phyloP scores from a whole-genome alignment of 2,797 vertebrate species.

The Spinus olivaceus region DNA sequence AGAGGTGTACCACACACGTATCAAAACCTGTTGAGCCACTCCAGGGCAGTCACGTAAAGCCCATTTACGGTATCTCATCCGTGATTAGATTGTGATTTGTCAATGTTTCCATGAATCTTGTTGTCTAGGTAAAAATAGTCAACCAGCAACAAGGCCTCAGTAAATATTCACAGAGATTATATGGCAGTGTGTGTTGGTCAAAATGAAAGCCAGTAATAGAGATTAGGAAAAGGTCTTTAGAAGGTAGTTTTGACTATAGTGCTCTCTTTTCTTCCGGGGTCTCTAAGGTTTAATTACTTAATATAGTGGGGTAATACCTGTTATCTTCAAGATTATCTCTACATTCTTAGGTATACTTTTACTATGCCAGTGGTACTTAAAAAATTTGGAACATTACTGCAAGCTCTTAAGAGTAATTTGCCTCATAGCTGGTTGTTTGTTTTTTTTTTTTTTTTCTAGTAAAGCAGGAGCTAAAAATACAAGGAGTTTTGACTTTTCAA shows the following conservation, averaged over 20 bases:
- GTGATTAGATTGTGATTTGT: conserved; percentile 15
- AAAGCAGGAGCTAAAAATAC: background rate
- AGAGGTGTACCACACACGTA: background rate
- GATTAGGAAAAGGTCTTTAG: background rate
- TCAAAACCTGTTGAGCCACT: conserved; percentile 37
- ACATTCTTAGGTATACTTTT: background rate
- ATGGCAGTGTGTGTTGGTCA: background rate
- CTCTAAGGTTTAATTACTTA: background rate
- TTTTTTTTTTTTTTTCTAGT: background rate
- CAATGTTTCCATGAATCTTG: conserved; percentile 10
- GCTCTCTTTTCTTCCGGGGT: background rate
- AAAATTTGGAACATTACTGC: background rate
- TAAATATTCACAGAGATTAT: background rate
- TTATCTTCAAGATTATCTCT: background rate
- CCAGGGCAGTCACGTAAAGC: conserved; percentile 12
- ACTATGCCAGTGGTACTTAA: background rate
- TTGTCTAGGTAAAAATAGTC: background rate
- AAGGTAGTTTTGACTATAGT: background rate
- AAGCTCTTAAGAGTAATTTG: background rate
- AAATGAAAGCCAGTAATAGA: background rate
- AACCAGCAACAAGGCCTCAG: background rate
- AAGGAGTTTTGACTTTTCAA: background rate
- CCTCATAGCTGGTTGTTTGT: background rate
- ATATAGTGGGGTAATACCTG: background rate
- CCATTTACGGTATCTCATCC: background rate